Evolutionary conservation across 2,888 invertebrate genomes (phyloP).

Genomic region (Tenthredo amoena): DNA sequence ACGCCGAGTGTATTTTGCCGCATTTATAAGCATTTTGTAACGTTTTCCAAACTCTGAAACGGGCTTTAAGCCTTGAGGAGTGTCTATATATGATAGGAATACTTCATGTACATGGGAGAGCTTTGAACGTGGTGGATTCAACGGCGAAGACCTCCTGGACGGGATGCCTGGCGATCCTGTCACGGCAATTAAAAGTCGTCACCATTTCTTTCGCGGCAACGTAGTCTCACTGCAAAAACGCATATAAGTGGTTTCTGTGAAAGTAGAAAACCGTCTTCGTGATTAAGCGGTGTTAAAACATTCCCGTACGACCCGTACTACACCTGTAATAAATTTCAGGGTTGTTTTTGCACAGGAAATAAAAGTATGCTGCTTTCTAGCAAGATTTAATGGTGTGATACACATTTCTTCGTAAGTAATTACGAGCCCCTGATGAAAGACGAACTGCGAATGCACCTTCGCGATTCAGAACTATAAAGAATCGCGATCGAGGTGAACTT

Average conservation of each 20-base stretch:
- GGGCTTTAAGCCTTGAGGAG: neutral
- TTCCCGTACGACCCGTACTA: neutral
- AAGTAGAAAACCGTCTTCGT: slow-evolving; percentile 31
- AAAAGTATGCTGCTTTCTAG: neutral
- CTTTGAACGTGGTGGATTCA: neutral
- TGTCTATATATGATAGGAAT: neutral
- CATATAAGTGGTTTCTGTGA: slow-evolving; percentile 44
- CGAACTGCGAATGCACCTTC: neutral
- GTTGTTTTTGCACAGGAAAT: neutral
- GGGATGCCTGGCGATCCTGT: slow-evolving; percentile 45
- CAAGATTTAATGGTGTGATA: neutral
- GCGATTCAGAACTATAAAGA: neutral
- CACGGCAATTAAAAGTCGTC: slow-evolving; percentile 50
- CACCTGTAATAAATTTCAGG: neutral
- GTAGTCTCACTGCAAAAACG: slow-evolving; percentile 9
- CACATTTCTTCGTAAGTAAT: neutral
- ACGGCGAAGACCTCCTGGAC: slow-evolving; percentile 31
- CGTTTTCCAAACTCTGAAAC: neutral
- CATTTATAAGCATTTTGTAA: neutral
- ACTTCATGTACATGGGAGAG: neutral
- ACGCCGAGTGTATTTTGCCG: slow-evolving; percentile 45
- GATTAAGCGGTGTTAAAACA: slow-evolving; percentile 26
- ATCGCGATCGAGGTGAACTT: neutral
- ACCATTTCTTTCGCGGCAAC: slow-evolving; percentile 25
- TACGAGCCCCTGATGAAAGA: neutral